Conservation (phyloP, 2,113 vertebrate genomes). For the Gymnorhina tibicen region DNA sequence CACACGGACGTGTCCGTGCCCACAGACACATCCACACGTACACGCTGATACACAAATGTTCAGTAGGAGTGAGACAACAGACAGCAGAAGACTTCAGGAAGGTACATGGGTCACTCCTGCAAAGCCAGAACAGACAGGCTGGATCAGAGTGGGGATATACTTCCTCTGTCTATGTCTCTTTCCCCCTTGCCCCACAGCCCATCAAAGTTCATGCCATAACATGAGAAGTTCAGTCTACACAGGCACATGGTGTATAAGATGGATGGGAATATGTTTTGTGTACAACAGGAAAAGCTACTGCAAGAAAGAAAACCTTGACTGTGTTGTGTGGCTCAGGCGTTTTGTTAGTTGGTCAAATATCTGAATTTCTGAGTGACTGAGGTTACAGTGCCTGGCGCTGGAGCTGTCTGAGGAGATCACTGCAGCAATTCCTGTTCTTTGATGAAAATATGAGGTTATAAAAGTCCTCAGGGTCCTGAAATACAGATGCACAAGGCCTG, state of each 20-base stretch:
- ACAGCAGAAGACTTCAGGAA: not conserved
- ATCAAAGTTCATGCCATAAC: not conserved
- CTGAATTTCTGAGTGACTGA: not conserved
- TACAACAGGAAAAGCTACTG: not conserved
- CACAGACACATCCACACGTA: not conserved
- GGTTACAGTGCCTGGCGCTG: rapidly evolving
- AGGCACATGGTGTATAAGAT: not conserved
- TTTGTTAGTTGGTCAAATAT: not conserved
- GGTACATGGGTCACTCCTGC: not conserved
- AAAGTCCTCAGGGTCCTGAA: not conserved
- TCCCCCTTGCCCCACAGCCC: not conserved
- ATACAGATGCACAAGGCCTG: not conserved
- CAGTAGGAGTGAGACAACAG: not conserved
- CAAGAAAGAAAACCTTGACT: not conserved
- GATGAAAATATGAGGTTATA: not conserved
- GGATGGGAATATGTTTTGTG: not conserved
- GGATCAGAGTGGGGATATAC: not conserved
- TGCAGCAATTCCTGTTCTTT: not conserved
- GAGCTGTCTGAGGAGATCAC: not conserved
- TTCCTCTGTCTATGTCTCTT: not conserved
- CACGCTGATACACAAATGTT: not conserved
- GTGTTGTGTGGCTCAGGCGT: not conserved
- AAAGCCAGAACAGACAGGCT: not conserved
- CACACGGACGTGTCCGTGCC: rapidly evolving
- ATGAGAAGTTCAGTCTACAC: not conserved